Evolutionary conservation across 2,888 invertebrate genomes (phyloP).

Genomic region (Mesorhabditis sp.): DNA sequence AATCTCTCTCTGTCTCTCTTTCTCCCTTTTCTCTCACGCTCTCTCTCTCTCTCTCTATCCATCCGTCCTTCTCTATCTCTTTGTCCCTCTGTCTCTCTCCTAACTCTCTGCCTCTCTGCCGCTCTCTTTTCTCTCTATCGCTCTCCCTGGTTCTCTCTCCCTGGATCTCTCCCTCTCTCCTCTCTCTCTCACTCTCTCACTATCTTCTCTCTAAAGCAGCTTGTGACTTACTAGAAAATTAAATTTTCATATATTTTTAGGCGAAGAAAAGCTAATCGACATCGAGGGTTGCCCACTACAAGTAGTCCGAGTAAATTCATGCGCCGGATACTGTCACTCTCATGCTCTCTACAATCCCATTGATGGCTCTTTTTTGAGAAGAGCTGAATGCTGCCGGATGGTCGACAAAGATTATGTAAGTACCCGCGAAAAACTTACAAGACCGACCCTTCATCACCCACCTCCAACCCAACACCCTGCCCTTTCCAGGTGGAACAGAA

Average conservation of each 20-base stretch:
- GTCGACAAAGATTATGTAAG: slow-evolving; percentile 1
- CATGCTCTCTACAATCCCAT: neutral
- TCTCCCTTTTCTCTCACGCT: too few species aligned
- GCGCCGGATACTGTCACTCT: slow-evolving; percentile 3
- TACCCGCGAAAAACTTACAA: neutral
- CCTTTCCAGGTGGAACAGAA: neutral
- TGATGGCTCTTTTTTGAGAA: neutral
- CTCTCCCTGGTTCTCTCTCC: too few species aligned
- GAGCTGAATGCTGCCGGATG: neutral
- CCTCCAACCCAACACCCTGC: neutral
- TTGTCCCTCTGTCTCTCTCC: too few species aligned
- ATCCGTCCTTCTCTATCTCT: too few species aligned
- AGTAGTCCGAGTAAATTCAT: neutral
- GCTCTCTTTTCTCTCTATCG: too few species aligned
- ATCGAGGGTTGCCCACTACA: slow-evolving; percentile 3
- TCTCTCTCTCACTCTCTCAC: too few species aligned
- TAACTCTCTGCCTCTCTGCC: too few species aligned
- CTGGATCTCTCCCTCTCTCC: too few species aligned
- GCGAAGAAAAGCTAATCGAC: slow-evolving; percentile 6
- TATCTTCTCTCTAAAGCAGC: too few species aligned
- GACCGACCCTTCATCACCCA: neutral
- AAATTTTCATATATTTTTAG: neutral
- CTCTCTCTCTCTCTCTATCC: too few species aligned
- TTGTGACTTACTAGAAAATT: too few species aligned
- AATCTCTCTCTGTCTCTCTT: too few species aligned